Conservation (phyloP, 2,888 invertebrate genomes). For the Anoplius nigerrimus region DNA sequence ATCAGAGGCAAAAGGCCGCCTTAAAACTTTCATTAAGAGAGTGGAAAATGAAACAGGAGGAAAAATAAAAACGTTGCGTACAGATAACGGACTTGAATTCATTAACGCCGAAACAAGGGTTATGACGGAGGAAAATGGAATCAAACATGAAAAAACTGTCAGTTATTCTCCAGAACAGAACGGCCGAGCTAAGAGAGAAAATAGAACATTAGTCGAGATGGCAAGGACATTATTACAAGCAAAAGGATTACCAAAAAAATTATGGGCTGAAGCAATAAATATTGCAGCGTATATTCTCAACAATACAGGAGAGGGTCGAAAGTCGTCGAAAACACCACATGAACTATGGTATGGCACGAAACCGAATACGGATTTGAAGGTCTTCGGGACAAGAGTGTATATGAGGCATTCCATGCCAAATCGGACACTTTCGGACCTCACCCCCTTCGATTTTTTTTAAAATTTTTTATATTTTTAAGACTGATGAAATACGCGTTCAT, state of each 20-base stretch:
- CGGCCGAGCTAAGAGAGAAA: background rate
- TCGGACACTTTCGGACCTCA: too few relatives aligned
- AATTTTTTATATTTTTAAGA: too few relatives aligned
- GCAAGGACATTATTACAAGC: background rate
- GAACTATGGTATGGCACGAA: background rate
- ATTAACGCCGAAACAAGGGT: background rate
- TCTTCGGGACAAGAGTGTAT: conserved; percentile 1
- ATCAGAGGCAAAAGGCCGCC: background rate
- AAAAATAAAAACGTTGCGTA: background rate
- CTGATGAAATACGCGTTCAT: too few relatives aligned
- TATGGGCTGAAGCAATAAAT: background rate
- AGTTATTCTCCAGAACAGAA: background rate
- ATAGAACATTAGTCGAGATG: background rate
- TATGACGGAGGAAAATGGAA: background rate
- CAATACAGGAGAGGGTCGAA: background rate
- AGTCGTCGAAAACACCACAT: background rate
- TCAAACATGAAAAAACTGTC: background rate
- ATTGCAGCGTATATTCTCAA: background rate
- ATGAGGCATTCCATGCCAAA: too few relatives aligned
- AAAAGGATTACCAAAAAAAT: background rate
- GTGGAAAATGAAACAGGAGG: background rate
- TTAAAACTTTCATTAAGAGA: background rate
- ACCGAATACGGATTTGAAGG: background rate
- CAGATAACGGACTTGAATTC: conserved; percentile 6
- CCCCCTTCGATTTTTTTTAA: too few relatives aligned